Evolutionary conservation across 1,140 invertebrate genomes (phyloP), one percentile per base, ranked within the genome.

Genomic region (Choristoneura fumiferana): DNA sequence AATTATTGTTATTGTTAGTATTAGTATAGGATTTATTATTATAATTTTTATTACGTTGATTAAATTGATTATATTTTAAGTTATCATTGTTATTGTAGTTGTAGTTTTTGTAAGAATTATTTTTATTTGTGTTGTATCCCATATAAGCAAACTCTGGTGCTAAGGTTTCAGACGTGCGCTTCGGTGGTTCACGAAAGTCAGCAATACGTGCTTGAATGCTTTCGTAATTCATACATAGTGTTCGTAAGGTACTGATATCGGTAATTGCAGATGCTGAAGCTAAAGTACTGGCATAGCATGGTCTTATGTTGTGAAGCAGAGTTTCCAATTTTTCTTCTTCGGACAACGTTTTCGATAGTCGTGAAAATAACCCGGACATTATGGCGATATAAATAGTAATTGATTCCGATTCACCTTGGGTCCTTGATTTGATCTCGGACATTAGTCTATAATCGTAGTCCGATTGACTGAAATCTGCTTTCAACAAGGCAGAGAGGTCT

Each of bases 321-420:
- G 70, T 75, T 57, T 71, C 63, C 1, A 76, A 40, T 45, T 69
- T 59, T 0, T 76, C 71, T 13, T 63, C 54, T 8, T 70, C 63
- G 0, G 53, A 15, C 10, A 67, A 10, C 0, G 34, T 1, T 17
- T 65, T 60, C 10, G 38, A 33, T 45, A 76, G 53, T 9, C 70
- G 39, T 2, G 70, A 60, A 37, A 78, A 79, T 34, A 77, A 36
- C 6, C 65, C 65, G 12, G 45, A 12, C 74, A 79, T 76, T 9
- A 69, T 57, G 1, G 76, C 54, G 5, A 79, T 29, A 63, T 75
- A 81, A 54, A 77, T 65, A 0, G 61, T 62, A 1, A 78, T 81
- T 49, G 60, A 67, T 43, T 76, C 69, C 0, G 29, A 14, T 52
- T 71, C 63, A 0, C 76, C 78, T 57, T 78, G 76, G 8, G 76